Evolutionary conservation across 2,797 vertebrate genomes (phyloP).

Genomic region (Tiaroga cobitis): DNA sequence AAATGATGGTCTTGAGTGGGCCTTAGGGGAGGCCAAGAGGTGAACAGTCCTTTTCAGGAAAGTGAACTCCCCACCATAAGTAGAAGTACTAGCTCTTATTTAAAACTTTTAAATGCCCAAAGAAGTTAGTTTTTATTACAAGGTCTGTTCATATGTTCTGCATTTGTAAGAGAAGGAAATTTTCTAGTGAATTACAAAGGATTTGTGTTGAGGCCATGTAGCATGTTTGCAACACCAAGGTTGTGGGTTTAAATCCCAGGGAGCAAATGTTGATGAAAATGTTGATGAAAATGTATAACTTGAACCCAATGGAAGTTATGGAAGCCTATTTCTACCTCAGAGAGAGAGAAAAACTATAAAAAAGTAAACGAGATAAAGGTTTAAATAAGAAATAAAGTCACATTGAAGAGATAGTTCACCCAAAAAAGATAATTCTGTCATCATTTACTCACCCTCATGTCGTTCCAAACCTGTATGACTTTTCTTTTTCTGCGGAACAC

Average conservation of each 20-base stretch:
- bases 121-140: conserved; percentile 7
- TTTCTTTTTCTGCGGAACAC: background rate
- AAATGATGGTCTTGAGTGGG: background rate
- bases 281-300: background rate
- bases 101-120: conserved; percentile 25
- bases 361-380: background rate
- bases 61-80: conserved; percentile 42
- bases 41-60: conserved; percentile 38
- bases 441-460: background rate
- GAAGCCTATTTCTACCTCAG: background rate
- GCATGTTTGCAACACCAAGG: background rate
- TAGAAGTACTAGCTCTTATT: conserved; percentile 30
- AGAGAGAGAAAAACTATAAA: background rate
- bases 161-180: background rate
- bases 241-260: background rate
- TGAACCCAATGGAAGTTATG: background rate
- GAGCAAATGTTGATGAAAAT: background rate
- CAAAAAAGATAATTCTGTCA: background rate
- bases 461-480: background rate
- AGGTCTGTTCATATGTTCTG: background rate
- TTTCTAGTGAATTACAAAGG: background rate
- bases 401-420: background rate
- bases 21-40: conserved; percentile 44
- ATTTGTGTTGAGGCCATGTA: background rate
- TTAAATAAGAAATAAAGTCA: background rate